Evolutionary conservation across 2,113 vertebrate genomes (phyloP), one percentile per base, ranked within the genome.

Genomic region (Nycticorax nycticorax): DNA sequence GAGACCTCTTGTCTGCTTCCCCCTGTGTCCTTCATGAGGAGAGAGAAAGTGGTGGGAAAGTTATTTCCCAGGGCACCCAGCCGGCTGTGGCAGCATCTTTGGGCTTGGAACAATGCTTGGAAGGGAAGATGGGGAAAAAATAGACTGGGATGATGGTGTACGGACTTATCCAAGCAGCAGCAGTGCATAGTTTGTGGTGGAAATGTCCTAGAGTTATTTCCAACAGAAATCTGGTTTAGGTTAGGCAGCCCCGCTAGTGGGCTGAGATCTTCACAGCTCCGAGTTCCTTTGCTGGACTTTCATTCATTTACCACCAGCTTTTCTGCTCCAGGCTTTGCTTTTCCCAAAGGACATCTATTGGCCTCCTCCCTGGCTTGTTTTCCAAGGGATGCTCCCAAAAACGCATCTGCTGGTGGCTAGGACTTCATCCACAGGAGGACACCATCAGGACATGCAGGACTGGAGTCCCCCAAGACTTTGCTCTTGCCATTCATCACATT

Each of bases 31-130:
- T 93, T 82, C 86, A 35, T 30, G 22, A 37, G 66, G 85, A 96
- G 96, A 96, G 78, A 69, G 69, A 62, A 95, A 97, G 96, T 91
- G 68, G 71, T 83, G 88, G 93, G 59, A 92, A 95, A 92, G 97
- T 82, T 79, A 20, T 85, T 89, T 95, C 96, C 91, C 86, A 84
- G 94, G 94, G 88, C 73, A 95, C 81, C 68, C 92, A 86, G 82
- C 75, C 33, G 94, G 89, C 68, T 88, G 87, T 1, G 3, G 83
- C 86, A 83, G 64, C 3, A 0, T 63, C 88, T 89, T 92, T 7
- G 0, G 35, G 71, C 89, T 68, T 71, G 52, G 71, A 97, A 85
- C 68, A 91, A 89, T 92, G 71, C 85, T 97, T 97, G 96, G 95
- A 97, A 81, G 77, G 53, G 95, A 87, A 94, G 71, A 79, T 16